These are phyloP conservation scores for Squalus acanthias DNA, from an alignment of 2,797 vertebrate genomes.

Conservation along the genomic window DNA sequence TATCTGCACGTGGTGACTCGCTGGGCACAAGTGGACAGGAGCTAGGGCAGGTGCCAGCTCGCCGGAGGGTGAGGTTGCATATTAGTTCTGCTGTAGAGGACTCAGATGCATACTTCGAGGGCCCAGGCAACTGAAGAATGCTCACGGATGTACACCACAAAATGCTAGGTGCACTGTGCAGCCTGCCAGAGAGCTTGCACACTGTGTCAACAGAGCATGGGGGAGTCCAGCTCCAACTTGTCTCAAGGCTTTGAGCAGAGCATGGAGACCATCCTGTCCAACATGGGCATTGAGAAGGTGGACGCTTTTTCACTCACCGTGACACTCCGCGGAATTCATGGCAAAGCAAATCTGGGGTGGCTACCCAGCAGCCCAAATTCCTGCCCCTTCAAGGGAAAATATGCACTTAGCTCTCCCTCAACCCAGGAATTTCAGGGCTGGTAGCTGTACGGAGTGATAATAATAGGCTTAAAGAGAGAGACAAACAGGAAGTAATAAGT, in stretches of 20 bases:
- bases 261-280: neutral
- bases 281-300: neutral
- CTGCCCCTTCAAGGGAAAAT: neutral
- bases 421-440: neutral
- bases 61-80: neutral
- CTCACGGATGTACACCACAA: neutral
- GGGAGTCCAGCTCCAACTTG: neutral
- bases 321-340: neutral
- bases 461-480: neutral
- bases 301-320: neutral
- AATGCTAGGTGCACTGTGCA: neutral
- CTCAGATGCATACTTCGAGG: neutral
- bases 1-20: neutral
- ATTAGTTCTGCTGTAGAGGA: neutral
- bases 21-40: neutral
- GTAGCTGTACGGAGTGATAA: neutral
- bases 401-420: neutral
- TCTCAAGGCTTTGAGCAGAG: neutral
- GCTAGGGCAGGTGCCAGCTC: neutral
- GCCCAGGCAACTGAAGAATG: neutral
- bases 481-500: neutral
- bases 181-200: neutral
- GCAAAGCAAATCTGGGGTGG: neutral
- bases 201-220: neutral
- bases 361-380: neutral